Evolutionary conservation across 1,140 invertebrate species (phyloP), one percentile per base, ranked within the genome.

Genomic region (Drosophila rhopaloa): DNA sequence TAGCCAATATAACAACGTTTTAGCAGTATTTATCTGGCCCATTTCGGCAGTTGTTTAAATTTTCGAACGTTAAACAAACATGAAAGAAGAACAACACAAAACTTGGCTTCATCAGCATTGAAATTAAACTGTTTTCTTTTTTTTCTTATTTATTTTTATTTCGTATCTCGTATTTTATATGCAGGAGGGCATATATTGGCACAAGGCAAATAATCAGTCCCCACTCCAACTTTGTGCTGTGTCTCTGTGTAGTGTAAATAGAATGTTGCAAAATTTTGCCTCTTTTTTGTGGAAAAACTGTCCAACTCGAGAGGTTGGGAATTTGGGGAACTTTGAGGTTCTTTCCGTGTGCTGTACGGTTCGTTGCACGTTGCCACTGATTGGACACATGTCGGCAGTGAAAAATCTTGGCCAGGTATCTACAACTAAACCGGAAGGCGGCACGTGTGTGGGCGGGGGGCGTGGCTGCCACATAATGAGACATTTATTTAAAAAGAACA

Each of bases 401-500:
- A 67, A 76, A 76, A 76, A 76, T 76, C 48, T 76, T 1, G 13
- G 73, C n/a, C 57, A 62, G 71, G 71, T 61, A 68, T 37, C 16
- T 9, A 35, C 47, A 46, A 53, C 65, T 68, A 66, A 67, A 50
- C 61, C 37, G 46, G 35, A 53, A 76, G 48, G 62, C 48, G 73
- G 72, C 73, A 76, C 73, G 73, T 76, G 73, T 57, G 54, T 54
- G 54, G 32, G 44, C 43, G 40, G 6, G 11, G 53, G 53, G 67
- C 60, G 67, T 71, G 54, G 35, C 50, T 29, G 72, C 46, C 71
- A 66, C 47, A 76, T 76, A 76, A 76, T 76, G 73, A 76, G 73
- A 76, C 73, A 76, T 76, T 76, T 76, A 76, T 76, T 76, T 76
- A 76, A 76, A 76, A 76, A 67, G 60, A 68, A 68, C 65, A 68